phyloP scores from a whole-genome alignment of 2,888 invertebrate genomes.

The Nemapogon koenigi region DNA sequence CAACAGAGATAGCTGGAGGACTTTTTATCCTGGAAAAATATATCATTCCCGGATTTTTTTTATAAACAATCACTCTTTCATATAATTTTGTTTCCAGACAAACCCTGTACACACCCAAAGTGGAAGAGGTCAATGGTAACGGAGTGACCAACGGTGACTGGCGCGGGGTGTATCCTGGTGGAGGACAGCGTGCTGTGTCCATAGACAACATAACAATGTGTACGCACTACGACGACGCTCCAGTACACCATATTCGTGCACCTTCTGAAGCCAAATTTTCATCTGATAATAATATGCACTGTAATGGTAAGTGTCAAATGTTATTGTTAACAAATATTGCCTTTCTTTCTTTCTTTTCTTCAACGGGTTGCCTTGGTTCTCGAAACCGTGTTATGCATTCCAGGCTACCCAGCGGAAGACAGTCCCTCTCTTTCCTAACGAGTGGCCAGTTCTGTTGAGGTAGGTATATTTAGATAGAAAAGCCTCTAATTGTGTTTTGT shows the following conservation, averaged over 20 bases:
- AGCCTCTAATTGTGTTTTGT: no score
- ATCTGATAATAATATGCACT: conserved; percentile 33
- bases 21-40: no score
- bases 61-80: not conserved
- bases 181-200: conserved; percentile 63
- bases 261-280: conserved; percentile 47
- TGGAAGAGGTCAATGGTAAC: conserved; percentile 60
- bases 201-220: conserved; percentile 68
- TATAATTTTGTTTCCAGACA: conserved; percentile 48
- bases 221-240: conserved; percentile 36
- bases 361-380: no score
- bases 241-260: conserved; percentile 38
- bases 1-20: no score
- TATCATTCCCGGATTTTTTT: not conserved
- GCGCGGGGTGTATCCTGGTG: conserved; percentile 46
- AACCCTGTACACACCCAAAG: conserved; percentile 74
- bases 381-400: no score
- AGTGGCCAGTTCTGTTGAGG: no score
- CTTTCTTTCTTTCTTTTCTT: no score
- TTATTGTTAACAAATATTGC: no score
- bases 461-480: no score
- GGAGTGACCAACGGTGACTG: conserved; percentile 45
- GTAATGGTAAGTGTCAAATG: conserved; percentile 39
- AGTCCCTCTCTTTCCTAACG: no score
- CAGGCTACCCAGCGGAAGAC: no score